These are phyloP conservation scores for Apotomis betuletana DNA, from an alignment of 2,888 invertebrate genomes.

Conservation along the genomic window DNA sequence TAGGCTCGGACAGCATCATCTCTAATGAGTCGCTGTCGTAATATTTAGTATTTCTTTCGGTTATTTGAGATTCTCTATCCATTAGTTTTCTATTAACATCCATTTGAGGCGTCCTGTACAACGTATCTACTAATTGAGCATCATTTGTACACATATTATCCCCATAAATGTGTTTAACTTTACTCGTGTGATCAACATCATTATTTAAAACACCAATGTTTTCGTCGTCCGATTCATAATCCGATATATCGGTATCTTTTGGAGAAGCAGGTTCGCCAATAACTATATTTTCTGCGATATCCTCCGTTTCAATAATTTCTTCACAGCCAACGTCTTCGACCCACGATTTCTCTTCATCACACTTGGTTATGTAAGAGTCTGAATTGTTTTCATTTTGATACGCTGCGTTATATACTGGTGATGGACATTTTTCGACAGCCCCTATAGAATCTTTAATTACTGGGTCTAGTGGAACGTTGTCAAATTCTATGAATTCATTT, in stretches of 20 bases:
- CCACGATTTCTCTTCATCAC: constrained; percentile 66
- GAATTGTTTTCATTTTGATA: constrained; percentile 32
- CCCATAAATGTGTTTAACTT: constrained; percentile 66
- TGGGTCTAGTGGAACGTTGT: constrained; percentile 47
- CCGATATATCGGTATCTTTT: constrained; percentile 51
- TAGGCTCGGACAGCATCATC: constrained; percentile 59
- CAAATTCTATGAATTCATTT: constrained; percentile 63
- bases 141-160: constrained; percentile 65
- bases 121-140: constrained; percentile 65
- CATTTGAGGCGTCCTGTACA: constrained; percentile 72
- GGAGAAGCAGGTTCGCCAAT: constrained; percentile 61
- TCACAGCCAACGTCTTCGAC: constrained; percentile 76
- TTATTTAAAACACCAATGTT: constrained; percentile 47
- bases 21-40: constrained; percentile 60
- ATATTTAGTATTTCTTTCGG: constrained; percentile 47
- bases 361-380: constrained; percentile 51
- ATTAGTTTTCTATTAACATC: constrained; percentile 67
- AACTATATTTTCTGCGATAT: constrained; percentile 69
- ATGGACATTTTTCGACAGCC: constrained; percentile 15
- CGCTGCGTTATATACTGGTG: constrained; percentile 1
- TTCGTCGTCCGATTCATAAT: constrained; percentile 50
- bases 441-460: constrained; percentile 42
- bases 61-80: constrained; percentile 49
- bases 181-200: constrained; percentile 59
- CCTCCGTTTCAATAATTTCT: constrained; percentile 77